Base-by-base conservation (phyloP, 2,797 vertebrate genomes). In the Vipera latastei region DNA sequence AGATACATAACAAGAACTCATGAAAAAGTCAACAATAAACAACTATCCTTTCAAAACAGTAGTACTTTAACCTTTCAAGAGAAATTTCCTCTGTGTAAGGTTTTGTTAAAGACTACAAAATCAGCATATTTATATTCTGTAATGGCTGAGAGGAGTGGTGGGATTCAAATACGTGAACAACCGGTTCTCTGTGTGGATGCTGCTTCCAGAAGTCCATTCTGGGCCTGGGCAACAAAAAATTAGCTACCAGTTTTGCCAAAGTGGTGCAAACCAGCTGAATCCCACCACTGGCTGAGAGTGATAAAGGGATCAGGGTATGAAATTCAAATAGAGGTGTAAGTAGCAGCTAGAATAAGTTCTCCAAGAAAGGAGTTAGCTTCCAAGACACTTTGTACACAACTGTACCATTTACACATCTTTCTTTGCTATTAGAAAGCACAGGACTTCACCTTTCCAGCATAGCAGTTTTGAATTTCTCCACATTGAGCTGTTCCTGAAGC, bases 391-490 rank as follows among this genome's bases (percentile, higher is more conserved):
- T 20, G 9, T 60, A 28, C 9, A 59, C 6, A 5, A 9, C 56
- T 20, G 22, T 8, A 1, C 59, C 4, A 56, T 12, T 88, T 73
- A 38, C 44, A 38, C n/a, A 53, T 56, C 57, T 26, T 59, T 22
- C 4, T 89, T 86, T 22, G 9, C 6, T 44, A 28, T 38, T 63
- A 65, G n/a, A 59, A 88, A 88, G n/a, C 86, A 59, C 18, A 65
- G 89, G 25, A 32, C 93, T 86, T 28, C 97, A 99, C 99, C 98
- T 99, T 97, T 99, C 98, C 94, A 99, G 97, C 98, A 98, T 98
- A 89, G 99, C 99, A 0, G 98, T 99, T 97, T 98, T 98, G 96
- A 98, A 98, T 95, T 98, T 99, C 96, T 99, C 99, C 91, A 99
- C 98, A 12, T 98, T 98, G 6, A 99, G 98, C 95, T 99, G 98